Evolutionary conservation across 1,140 invertebrate species (phyloP).

Genomic region (Kradibia gibbosae): DNA sequence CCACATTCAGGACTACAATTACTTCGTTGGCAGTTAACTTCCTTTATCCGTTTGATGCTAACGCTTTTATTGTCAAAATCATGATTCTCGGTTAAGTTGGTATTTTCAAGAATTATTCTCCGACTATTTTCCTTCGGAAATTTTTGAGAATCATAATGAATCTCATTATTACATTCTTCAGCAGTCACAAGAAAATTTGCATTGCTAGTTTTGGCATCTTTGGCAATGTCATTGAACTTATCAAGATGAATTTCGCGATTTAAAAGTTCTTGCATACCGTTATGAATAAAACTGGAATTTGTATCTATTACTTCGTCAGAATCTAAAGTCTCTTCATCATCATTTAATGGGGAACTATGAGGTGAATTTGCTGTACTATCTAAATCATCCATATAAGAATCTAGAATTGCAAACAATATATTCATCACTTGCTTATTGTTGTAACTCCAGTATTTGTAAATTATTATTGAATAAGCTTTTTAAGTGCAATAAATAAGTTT

Average conservation of each 20-base stretch:
- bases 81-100: slow-evolving; percentile 69
- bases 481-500: no score
- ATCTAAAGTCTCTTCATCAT: slow-evolving; percentile 65
- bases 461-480: slow-evolving; percentile 3
- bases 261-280: slow-evolving; percentile 59
- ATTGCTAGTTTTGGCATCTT: slow-evolving; percentile 79
- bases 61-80: slow-evolving; percentile 70
- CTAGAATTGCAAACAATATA: slow-evolving; percentile 52
- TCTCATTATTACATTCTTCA: slow-evolving; percentile 74
- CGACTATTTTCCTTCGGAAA: slow-evolving; percentile 73
- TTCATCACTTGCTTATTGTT: background rate
- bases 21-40: slow-evolving; percentile 69
- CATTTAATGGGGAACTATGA: slow-evolving; percentile 61
- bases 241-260: slow-evolving; percentile 54
- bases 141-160: slow-evolving; percentile 78
- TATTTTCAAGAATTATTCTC: slow-evolving; percentile 66
- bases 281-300: slow-evolving; percentile 65
- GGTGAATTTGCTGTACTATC: slow-evolving; percentile 67
- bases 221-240: slow-evolving; percentile 74
- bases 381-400: slow-evolving; percentile 62
- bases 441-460: background rate
- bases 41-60: slow-evolving; percentile 72
- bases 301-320: slow-evolving; percentile 64
- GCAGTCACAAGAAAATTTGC: slow-evolving; percentile 76
- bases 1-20: slow-evolving; percentile 55